phyloP scores from a whole-genome alignment of 2,113 vertebrate genomes.

The Burhinus oedicnemus region DNA sequence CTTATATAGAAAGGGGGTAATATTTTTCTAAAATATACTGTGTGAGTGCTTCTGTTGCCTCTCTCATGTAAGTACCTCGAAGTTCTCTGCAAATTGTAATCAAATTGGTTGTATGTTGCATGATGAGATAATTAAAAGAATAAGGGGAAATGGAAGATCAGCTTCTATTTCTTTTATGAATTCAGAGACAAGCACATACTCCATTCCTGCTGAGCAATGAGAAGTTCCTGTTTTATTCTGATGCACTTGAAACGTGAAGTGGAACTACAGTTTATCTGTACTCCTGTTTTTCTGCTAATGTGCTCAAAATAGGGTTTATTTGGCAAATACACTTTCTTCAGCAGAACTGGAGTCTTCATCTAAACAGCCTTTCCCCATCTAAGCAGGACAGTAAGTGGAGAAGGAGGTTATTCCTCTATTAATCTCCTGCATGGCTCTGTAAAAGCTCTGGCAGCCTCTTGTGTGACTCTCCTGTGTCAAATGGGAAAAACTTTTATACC shows the following conservation, averaged over 20 bases:
- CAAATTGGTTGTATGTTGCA: not conserved
- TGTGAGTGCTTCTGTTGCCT: not conserved
- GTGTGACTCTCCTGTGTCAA: not conserved
- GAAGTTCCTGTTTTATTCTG: not conserved
- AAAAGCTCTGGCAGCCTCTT: not conserved
- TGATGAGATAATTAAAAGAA: not conserved
- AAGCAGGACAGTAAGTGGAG: constrained; percentile 1
- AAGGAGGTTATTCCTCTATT: not conserved
- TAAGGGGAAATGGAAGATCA: not conserved
- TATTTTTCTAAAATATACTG: not conserved
- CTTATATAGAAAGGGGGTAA: not conserved
- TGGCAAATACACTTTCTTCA: constrained; percentile 17
- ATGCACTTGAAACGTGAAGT: not conserved
- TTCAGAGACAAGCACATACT: not conserved
- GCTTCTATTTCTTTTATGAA: not conserved
- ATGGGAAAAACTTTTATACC: not conserved
- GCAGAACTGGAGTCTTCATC: not conserved
- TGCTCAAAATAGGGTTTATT: not conserved
- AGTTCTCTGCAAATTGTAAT: not conserved
- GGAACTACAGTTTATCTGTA: not conserved
- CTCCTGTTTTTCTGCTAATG: not conserved
- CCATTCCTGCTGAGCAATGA: not conserved
- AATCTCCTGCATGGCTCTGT: not conserved
- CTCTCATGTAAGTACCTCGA: not conserved
- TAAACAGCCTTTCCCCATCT: not conserved